Evolutionary conservation across 2,113 vertebrate species (phyloP), one percentile per base, ranked within the genome.

Genomic region (Catharus fuscescens): DNA sequence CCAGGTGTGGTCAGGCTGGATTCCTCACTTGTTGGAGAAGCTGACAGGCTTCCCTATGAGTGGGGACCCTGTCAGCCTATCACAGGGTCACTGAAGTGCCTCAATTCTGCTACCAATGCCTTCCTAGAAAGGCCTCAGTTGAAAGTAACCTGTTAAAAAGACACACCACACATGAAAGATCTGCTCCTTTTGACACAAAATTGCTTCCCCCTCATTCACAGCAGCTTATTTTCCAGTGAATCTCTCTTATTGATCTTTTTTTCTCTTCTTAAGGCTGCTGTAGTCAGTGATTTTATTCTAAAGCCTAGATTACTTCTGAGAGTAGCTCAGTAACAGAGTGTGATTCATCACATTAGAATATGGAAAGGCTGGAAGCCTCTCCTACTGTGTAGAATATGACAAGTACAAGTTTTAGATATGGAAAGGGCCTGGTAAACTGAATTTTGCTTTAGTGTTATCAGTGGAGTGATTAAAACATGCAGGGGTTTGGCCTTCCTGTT

Each of bases 251-350:
- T 92, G 71, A 62, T 95, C 50, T 86, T 64, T 88, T 79, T 61
- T 50, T 26, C 25, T 26, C 38, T 60, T 91, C 69, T 70, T 38
- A 14, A 54, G 66, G 79, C 76, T 90, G 82, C 81, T 83, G 67
- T 56, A 92, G 67, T 93, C 79, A 88, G 90, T 90, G 81, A 64
- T 86, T 96, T 95, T 50, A 45, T 85, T 92, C 59, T 52, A 66
- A 70, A 90, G 66, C 67, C 42, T 52, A 56, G 85, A 82, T 90
- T 90, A 50, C 50, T 95, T 80, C 32, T 57, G 64, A 66, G 73
- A 87, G 60, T n/a, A 60, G 64, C 76, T 82, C 71, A 64, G 61
- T 77, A 80, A 14, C 61, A 5, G 45, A 16, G 45, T 48, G 57
- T 80, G 67, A 77, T 88, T 91, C 72, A 80, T 90, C 85, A 4